Percentiles rank a stretch among this genome's conserved stretches.
Evolutionary conservation across 2,113 vertebrate genomes (phyloP).

Genomic region (Phalacrocorax aristotelis): DNA sequence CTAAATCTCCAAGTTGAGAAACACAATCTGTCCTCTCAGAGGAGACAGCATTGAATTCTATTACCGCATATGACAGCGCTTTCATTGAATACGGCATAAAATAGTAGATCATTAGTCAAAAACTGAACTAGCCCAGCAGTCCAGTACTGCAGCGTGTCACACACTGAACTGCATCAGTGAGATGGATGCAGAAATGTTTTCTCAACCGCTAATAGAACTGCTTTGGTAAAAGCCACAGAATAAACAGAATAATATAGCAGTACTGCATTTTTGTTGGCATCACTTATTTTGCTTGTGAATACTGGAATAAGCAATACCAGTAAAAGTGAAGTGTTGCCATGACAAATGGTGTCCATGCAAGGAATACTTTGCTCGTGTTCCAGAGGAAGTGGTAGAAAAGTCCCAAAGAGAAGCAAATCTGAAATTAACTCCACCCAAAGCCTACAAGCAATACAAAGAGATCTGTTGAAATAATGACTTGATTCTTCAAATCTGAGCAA

Average conservation of each 20-base stretch:
- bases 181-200: background rate
- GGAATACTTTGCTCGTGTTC: background rate
- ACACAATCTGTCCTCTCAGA: background rate
- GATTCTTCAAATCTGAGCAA: background rate
- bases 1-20: background rate
- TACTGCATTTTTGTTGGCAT: background rate
- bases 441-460: background rate
- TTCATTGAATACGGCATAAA: background rate
- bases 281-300: background rate
- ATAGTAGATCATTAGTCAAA: background rate
- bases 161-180: background rate
- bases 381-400: background rate
- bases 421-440: background rate
- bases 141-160: background rate
- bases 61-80: background rate
- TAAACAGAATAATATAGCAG: background rate
- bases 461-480: background rate
- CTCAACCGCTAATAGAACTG: background rate
- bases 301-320: background rate
- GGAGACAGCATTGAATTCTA: background rate
- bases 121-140: background rate
- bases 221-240: background rate
- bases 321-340: background rate
- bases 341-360: background rate
- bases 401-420: background rate